phyloP scores from a whole-genome alignment of 2,113 vertebrate genomes.

The Oplegnathus fasciatus region DNA sequence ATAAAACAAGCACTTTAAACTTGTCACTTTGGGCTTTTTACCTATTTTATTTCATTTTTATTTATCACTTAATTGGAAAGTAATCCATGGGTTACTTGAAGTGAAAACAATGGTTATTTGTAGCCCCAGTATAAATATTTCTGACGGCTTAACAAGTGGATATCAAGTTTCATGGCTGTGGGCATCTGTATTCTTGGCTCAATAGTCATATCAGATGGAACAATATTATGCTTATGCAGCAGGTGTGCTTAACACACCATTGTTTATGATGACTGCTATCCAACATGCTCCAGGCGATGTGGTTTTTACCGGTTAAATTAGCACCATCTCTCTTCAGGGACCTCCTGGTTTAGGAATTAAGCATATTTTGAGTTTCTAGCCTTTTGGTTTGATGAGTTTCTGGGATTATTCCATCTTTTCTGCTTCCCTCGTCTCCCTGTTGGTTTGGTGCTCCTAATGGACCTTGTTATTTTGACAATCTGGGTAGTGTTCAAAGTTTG shows the following conservation, averaged over 20 bases:
- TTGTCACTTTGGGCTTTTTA: background rate
- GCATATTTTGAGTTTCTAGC: background rate
- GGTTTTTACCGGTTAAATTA: conserved; percentile 11
- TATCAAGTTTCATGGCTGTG: conserved; percentile 1
- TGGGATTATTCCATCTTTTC: conserved; percentile 13
- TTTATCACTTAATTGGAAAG: background rate
- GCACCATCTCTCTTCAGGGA: background rate
- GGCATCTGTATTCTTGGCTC: conserved; percentile 13
- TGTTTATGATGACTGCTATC: conserved; percentile 34
- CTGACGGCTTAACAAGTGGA: background rate
- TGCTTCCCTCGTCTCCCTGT: background rate
- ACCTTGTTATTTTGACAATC: background rate
- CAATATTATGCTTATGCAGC: conserved; percentile 25
- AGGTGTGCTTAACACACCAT: conserved; percentile 23
- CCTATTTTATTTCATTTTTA: background rate
- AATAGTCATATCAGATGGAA: conserved; percentile 2
- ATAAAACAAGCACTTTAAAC: background rate
- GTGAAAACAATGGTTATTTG: background rate
- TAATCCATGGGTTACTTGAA: background rate
- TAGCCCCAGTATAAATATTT: background rate
- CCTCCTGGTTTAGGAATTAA: conserved; percentile 13
- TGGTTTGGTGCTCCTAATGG: conserved; percentile 21
- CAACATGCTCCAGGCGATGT: conserved; percentile 14
- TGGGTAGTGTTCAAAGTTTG: background rate
- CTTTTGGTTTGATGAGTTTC: background rate